Evolutionary conservation across 1,140 invertebrate genomes (phyloP).

Genomic region (Dufourea novaeangliae): DNA sequence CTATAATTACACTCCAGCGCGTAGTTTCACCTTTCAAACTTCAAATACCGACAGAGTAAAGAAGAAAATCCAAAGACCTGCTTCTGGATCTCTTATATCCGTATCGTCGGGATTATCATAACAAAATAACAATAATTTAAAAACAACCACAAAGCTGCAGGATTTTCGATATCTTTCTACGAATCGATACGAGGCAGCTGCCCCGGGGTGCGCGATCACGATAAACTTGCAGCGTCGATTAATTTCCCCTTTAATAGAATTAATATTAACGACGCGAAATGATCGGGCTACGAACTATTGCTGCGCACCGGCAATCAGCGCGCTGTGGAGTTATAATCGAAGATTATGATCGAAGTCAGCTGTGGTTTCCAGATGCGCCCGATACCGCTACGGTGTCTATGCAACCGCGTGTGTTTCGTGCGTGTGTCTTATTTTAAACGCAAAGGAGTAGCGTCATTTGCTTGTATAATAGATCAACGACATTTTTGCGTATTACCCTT

Average conservation of each 20-base stretch:
- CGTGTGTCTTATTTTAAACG: conserved; percentile 10
- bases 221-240: conserved; percentile 8
- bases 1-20: too few species aligned
- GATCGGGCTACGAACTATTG: conserved; percentile 10
- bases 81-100: too few species aligned
- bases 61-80: too few species aligned
- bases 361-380: background rate
- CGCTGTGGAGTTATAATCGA: conserved; percentile 8
- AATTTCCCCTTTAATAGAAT: conserved; percentile 15
- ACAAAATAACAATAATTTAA: background rate
- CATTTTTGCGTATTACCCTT: conserved; percentile 9
- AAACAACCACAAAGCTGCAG: background rate
- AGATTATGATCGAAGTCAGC: conserved; percentile 12
- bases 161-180: background rate
- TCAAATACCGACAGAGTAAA: too few species aligned
- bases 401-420: background rate
- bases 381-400: background rate
- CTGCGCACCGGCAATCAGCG: background rate
- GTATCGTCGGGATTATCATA: background rate
- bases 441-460: conserved; percentile 19
- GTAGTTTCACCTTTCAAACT: too few species aligned
- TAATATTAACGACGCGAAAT: conserved; percentile 26
- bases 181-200: background rate
- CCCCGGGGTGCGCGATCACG: background rate
- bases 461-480: conserved; percentile 22